phyloP scores from a whole-genome alignment of 2,113 vertebrate species.

The Actenoides lindsayi region DNA sequence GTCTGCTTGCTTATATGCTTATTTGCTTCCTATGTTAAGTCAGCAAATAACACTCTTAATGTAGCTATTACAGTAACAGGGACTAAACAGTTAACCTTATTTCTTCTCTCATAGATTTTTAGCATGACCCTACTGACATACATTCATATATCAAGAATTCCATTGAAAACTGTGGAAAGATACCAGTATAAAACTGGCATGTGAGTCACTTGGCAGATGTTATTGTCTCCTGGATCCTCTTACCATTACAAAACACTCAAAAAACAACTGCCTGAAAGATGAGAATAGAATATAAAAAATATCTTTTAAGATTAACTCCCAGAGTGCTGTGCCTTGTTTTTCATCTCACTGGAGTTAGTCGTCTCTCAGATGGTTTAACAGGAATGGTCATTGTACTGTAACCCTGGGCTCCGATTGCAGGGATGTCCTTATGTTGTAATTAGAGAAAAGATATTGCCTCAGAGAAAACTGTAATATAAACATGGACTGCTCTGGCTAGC shows the following conservation, averaged over 20 bases:
- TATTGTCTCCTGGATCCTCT: background rate
- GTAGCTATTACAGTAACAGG: background rate
- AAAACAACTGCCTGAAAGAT: background rate
- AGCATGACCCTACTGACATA: background rate
- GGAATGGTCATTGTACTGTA: slow-evolving; percentile 14
- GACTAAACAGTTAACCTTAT: background rate
- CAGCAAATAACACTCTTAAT: background rate
- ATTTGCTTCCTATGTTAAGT: background rate
- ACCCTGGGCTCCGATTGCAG: background rate
- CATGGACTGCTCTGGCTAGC: slow-evolving; percentile 3
- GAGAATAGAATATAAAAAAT: background rate
- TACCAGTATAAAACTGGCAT: background rate
- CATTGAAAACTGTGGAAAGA: background rate
- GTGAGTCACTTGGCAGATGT: background rate
- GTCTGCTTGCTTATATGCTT: background rate
- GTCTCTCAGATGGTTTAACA: slow-evolving; percentile 10
- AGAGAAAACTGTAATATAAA: slow-evolving; percentile 63
- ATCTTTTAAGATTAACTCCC: background rate
- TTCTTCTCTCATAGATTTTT: background rate
- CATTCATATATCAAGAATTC: background rate
- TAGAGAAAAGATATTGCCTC: slow-evolving; percentile 51
- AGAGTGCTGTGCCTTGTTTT: background rate
- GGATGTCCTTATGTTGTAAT: slow-evolving; percentile 28
- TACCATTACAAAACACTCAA: slow-evolving; percentile 13
- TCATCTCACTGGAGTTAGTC: background rate